Evolutionary conservation across 1,140 invertebrate species (phyloP).

Genomic region (Teleopsis dalmanni): DNA sequence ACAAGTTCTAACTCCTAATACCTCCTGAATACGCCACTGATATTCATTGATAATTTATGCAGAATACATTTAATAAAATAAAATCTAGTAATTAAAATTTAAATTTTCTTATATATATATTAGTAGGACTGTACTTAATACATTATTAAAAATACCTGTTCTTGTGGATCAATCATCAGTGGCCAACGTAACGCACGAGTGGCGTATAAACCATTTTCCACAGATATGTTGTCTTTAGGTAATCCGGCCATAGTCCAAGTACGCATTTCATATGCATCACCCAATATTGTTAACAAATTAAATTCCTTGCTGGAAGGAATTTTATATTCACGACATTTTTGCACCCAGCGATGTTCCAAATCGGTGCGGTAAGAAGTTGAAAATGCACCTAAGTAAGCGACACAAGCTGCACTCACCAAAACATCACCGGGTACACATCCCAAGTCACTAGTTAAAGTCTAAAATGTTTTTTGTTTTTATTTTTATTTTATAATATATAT

Average conservation of each 20-base stretch:
- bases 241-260: constrained; percentile 77
- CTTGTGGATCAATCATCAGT: constrained; percentile 84
- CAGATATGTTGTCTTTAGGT: constrained; percentile 74
- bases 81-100: no score
- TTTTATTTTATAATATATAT: background rate
- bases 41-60: no score
- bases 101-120: no score
- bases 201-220: constrained; percentile 81
- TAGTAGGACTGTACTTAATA: no score
- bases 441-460: constrained; percentile 24
- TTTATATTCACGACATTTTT: constrained; percentile 50
- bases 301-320: constrained; percentile 65
- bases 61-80: no score
- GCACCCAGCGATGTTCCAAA: constrained; percentile 61
- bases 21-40: no score
- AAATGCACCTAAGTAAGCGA: constrained; percentile 85
- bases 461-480: background rate
- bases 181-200: constrained; percentile 74
- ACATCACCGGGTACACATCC: constrained; percentile 61
- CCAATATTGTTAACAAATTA: constrained; percentile 62
- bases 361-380: constrained; percentile 65
- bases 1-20: no score
- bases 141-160: constrained; percentile 58
- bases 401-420: constrained; percentile 71
- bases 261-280: constrained; percentile 75